Percentiles rank a stretch among this genome's conserved stretches.
These are phyloP conservation scores for Hemibagrus wyckioides DNA, from an alignment of 2,113 vertebrate species.

Conservation along the genomic window DNA sequence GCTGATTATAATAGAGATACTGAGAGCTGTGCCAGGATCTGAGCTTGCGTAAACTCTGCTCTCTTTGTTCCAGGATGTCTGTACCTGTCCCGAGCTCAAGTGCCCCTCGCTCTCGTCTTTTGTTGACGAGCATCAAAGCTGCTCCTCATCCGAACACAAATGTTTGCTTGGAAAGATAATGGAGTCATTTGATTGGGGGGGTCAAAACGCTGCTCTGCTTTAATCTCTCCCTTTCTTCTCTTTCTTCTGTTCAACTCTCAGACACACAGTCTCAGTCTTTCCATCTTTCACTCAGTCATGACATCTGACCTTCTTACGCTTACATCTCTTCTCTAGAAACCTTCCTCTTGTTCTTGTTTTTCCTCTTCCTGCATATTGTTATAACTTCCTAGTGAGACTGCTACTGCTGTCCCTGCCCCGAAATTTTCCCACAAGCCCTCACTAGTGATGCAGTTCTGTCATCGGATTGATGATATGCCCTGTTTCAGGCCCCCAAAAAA, in stretches of 20 bases:
- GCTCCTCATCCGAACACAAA: constrained; percentile 39
- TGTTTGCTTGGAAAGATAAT: constrained; percentile 45
- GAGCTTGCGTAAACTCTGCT: constrained; percentile 2
- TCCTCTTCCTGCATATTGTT: background rate
- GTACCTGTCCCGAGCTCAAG: constrained; percentile 26
- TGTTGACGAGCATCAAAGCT: constrained; percentile 42
- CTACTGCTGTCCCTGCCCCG: background rate
- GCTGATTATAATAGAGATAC: constrained; percentile 7
- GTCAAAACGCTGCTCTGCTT: constrained; percentile 27
- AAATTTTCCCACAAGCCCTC: background rate
- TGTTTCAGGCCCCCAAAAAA: background rate
- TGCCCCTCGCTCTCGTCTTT: constrained; percentile 20
- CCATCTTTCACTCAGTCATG: background rate
- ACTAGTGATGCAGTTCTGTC: background rate
- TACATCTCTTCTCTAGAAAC: background rate
- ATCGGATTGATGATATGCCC: background rate
- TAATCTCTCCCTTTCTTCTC: constrained; percentile 29
- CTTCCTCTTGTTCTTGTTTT: background rate
- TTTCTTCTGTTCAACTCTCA: constrained; percentile 21
- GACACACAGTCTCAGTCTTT: background rate
- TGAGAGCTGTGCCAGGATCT: constrained; percentile 6
- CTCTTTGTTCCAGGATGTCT: constrained; percentile 12
- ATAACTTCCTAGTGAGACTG: background rate
- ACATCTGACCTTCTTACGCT: background rate
- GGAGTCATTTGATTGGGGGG: constrained; percentile 36